Evolutionary conservation across 2,797 vertebrate genomes (phyloP).

Genomic region (Mionectes olivaceus): DNA sequence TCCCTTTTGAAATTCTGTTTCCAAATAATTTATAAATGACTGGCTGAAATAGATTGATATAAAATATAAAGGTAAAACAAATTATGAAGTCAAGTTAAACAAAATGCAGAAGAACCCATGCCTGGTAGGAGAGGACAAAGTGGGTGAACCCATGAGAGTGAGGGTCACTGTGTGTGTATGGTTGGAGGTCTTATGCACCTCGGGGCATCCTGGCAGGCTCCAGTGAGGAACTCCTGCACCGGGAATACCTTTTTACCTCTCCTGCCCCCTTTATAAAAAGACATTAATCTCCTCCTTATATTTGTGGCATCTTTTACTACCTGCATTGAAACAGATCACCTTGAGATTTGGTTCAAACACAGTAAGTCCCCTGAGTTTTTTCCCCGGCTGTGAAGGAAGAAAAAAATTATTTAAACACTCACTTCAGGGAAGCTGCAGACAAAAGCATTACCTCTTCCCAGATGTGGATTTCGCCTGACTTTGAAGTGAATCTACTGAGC

Average conservation of each 20-base stretch:
- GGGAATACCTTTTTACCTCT: neutral
- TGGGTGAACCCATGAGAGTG: neutral
- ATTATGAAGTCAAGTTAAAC: neutral
- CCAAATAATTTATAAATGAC: neutral
- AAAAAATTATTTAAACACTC: slow-evolving; percentile 53
- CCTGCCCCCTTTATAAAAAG: neutral
- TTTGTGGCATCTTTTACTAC: slow-evolving; percentile 35
- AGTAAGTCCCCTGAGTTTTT: slow-evolving; percentile 46
- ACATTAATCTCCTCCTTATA: slow-evolving; percentile 15
- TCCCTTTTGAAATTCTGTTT: neutral
- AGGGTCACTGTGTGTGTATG: neutral
- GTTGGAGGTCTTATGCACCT: neutral
- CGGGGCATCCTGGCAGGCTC: neutral
- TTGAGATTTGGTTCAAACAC: slow-evolving; percentile 62
- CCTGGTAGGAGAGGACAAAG: fast-evolving
- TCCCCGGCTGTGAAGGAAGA: slow-evolving; percentile 41
- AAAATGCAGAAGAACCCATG: neutral
- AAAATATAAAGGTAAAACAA: neutral
- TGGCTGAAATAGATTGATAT: neutral
- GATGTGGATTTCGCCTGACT: slow-evolving; percentile 61
- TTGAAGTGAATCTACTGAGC: slow-evolving; percentile 64
- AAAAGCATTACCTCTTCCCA: slow-evolving; percentile 57
- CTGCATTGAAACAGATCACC: slow-evolving; percentile 42
- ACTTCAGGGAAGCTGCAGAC: slow-evolving; percentile 57
- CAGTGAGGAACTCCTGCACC: neutral